A percentile compares a stretch with the other conserved stretches of the same genome.
phyloP scores from a whole-genome alignment of 2,113 vertebrate species.

The Atrichornis clamosus region DNA sequence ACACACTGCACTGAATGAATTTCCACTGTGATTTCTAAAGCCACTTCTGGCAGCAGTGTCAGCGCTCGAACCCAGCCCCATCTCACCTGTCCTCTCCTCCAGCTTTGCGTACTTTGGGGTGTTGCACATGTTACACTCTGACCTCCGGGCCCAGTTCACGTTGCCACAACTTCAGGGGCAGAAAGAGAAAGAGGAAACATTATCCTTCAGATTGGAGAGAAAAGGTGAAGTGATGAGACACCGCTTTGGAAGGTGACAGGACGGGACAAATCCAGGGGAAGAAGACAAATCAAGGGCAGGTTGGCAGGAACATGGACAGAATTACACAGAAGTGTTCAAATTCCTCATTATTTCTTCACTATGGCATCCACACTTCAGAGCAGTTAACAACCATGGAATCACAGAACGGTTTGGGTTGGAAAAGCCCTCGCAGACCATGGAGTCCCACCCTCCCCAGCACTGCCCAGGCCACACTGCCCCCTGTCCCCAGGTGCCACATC shows the following conservation, averaged over 20 bases:
- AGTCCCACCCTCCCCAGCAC: neutral
- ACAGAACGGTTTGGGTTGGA: neutral
- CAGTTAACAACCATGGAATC: neutral
- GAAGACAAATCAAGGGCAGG: neutral
- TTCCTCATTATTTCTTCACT: neutral
- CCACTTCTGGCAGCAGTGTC: fast-evolving
- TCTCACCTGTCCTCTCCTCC: slow-evolving; percentile 93
- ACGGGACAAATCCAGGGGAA: neutral
- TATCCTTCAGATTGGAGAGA: too few species aligned
- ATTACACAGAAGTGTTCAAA: neutral
- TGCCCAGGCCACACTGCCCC: neutral
- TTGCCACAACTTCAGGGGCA: slow-evolving; percentile 86
- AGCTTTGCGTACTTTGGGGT: slow-evolving; percentile 98
- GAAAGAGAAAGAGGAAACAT: fast-evolving
- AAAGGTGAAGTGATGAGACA: neutral
- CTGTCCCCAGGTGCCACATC: neutral
- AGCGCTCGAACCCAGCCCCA: neutral
- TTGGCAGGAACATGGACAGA: neutral
- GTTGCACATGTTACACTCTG: slow-evolving; percentile 99
- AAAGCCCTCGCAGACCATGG: neutral
- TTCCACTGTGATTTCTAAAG: fast-evolving
- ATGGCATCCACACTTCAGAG: neutral
- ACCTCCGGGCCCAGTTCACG: slow-evolving; percentile 96
- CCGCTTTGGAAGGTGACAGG: fast-evolving
- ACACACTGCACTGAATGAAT: neutral